Evolutionary conservation across 2,113 vertebrate genomes (phyloP), one percentile per base, ranked within the genome.

Genomic region (Hyperoodon ampullatus): DNA sequence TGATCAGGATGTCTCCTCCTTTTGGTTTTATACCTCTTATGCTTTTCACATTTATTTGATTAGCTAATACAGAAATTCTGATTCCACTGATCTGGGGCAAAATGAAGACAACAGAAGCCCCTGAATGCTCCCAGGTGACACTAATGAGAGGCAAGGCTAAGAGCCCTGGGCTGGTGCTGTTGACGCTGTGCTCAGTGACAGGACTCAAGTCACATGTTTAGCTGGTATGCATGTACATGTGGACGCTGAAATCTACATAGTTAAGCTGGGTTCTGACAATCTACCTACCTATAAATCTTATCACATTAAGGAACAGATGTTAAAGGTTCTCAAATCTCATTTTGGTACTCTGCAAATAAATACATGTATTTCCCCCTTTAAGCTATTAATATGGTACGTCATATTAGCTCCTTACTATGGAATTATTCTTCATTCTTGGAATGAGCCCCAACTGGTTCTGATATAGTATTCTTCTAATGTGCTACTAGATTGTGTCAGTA

Each of bases 201-300:
- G 42, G 7, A 33, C 33, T 28, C 7, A 6, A 85, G 33, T 26
- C 5, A 1, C 0, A 0, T 4, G 8, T 0, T 0, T 19, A 35
- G 19, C 19, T 8, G 7, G 50, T 21, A 4, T 15, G 19, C 53
- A 24, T 0, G 3, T 15, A 24, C 55, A 3, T 58, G 55, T 24
- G 21, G 14, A 80, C 0, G 23, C 77, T 15, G 78, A 42, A 58
- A 58, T 42, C 26, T 16, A 14, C 0, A 0, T 1, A 4, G 4
- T 1, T 11, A 26, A 19, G 47, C 47, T 21, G 3, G 47, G 33
- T 26, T 1, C 24, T 7, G 9, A 35, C 23, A 11, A 3, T 55
- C 65, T 23, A 1, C 26, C 50, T 12, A 6, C 26, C 53, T 61
- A n/a, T 19, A 8, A 16, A 16, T n/a, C 5, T n/a, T 15, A 6